phyloP scores from a whole-genome alignment of 2,113 vertebrate genomes.

The Sminthopsis crassicaudata region DNA sequence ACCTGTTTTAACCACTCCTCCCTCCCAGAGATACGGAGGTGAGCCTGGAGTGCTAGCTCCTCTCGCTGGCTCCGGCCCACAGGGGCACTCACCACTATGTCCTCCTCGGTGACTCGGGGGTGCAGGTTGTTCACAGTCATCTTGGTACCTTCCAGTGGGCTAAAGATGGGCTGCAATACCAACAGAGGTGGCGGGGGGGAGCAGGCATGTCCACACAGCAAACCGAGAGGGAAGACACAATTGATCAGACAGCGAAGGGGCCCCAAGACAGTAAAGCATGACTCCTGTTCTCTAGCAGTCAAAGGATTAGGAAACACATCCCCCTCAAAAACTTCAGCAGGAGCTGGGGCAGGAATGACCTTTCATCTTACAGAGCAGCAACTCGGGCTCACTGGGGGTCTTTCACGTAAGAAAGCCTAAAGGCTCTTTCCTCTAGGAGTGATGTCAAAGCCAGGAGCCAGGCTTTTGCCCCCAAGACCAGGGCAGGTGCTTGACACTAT shows the following conservation, averaged over 20 bases:
- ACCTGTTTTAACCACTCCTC: not conserved
- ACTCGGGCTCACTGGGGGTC: not conserved
- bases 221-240: not conserved
- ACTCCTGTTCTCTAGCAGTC: not conserved
- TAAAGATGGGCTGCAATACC: constrained; percentile 88
- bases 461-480: not conserved
- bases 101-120: constrained; percentile 96
- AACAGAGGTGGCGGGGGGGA: constrained; percentile 40
- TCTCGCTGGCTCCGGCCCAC: not conserved
- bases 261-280: not conserved
- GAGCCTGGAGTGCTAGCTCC: not conserved
- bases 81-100: constrained; percentile 93
- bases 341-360: not conserved
- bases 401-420: not conserved
- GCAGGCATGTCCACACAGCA: not conserved
- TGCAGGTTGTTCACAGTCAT: constrained; percentile 99
- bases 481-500: not conserved
- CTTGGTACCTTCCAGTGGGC: constrained; percentile 98
- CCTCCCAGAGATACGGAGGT: not conserved
- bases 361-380: not conserved
- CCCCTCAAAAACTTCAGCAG: constrained; percentile 18
- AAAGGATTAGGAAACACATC: not conserved
- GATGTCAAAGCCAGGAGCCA: not conserved
- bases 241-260: not conserved
- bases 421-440: not conserved